Evolutionary conservation across 2,888 invertebrate genomes (phyloP).

Genomic region (Euclidia mi): DNA sequence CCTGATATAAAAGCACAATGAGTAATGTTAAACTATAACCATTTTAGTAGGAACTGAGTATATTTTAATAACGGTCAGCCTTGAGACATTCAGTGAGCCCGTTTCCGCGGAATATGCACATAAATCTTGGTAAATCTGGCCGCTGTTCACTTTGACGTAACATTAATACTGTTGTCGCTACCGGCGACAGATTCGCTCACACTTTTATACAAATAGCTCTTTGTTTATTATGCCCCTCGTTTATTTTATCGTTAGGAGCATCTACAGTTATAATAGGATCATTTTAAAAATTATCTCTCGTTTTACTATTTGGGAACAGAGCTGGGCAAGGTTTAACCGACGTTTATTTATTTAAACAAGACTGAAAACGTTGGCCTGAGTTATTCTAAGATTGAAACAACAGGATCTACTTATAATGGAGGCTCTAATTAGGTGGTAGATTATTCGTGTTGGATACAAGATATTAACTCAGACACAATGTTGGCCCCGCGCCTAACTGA

Average conservation of each 20-base stretch:
- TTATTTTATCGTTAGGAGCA: constrained; percentile 43
- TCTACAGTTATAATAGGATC: constrained; percentile 37
- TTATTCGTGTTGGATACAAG: constrained; percentile 68
- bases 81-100: constrained; percentile 69
- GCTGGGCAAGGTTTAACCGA: not conserved
- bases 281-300: constrained; percentile 33
- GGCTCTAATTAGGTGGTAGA: constrained; percentile 59
- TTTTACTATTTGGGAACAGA: no score
- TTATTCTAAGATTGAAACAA: not conserved
- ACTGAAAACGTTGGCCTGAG: not conserved
- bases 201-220: constrained; percentile 46
- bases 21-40: constrained; percentile 13
- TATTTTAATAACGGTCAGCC: constrained; percentile 61
- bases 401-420: constrained; percentile 17
- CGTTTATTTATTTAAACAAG: constrained; percentile 18
- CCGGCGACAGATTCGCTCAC: constrained; percentile 52
- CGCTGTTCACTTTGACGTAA: constrained; percentile 59
- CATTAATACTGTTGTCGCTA: constrained; percentile 59
- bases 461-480: constrained; percentile 76
- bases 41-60: constrained; percentile 29
- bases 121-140: constrained; percentile 77
- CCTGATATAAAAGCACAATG: not conserved
- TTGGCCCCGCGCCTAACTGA: constrained; percentile 81
- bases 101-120: constrained; percentile 68
- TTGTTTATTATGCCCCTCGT: constrained; percentile 48